Evolutionary conservation across 2,888 invertebrate genomes (phyloP), one percentile per base, ranked within the genome.

Genomic region (Chaetogeoica ovagalla): DNA sequence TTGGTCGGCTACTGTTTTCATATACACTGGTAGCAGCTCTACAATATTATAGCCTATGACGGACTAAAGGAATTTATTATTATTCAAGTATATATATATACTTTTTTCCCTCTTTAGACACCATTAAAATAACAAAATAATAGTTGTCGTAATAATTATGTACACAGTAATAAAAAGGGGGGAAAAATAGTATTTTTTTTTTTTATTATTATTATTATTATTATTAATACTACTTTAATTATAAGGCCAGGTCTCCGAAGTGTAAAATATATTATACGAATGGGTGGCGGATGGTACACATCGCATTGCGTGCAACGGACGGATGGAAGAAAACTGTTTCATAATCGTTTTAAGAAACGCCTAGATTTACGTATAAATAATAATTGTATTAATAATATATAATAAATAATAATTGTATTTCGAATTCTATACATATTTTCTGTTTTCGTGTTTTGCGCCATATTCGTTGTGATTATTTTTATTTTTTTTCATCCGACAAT

Each of bases 401-500:
- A n/a, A 43, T 43, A 43, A 15, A 43, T 43, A 39, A 39, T 39
- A 68, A 30, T 55, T n/a, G 23, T 66, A n/a, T 70, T 48, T n/a
- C n/a, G n/a, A n/a, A n/a, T n/a, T n/a, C n/a, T n/a, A 37, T 6
- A 30, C 4, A 30, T 30, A 30, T 69, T 19, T 55, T 21, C 9
- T 59, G 30, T n/a, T 69, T 19, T 7, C 23, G 8, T 55, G 39
- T 43, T 21, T 63, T 37, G 17, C 39, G 43, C 55, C 21, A 59
- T 71, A 59, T 59, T 52, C 30, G 23, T 66, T 57, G 30, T 43
- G 17, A 65, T n/a, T n/a, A 62, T 70, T 52, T 30, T 70, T 70
- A 62, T 39, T n/a, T n/a, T 55, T 70, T 52, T 30, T 70, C 63
- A 62, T 39, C 70, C 63, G 19, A 79, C 2, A 79, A 70, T 77